Evolutionary conservation across 2,113 vertebrate species (phyloP), one percentile per base, ranked within the genome.

Genomic region (Pycnonotus jocosus): DNA sequence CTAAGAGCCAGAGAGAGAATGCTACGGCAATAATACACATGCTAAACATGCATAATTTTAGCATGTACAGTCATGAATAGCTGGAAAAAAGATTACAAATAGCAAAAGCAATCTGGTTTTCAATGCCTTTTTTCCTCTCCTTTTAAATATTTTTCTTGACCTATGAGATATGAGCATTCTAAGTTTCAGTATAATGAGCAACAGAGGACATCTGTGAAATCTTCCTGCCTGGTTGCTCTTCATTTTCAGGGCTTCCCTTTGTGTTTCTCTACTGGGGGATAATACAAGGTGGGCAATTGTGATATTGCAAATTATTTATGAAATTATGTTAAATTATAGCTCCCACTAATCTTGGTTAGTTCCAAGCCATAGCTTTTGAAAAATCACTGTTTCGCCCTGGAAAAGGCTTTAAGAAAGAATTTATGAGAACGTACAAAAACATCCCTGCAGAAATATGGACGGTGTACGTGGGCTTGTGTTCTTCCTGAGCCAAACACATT

Each of bases 41-140:
- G 58, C 71, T 95, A 90, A 94, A 91, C 42, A 77, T 24, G 81
- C 18, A 69, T 88, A 90, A 93, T 90, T 94, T 94, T 94, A 92
- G 66, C 45, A 62, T 77, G 35, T 61, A 16, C 35, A 73, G 66
- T 81, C 66, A 76, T 90, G 87, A 93, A 90, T 88, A 91, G n/a
- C 85, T 88, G 62, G 17, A 15, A 83, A 57, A 81, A 65, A 33
- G 42, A 27, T 82, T 90, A 70, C 13, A 88, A 54, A 25, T 11
- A 66, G 33, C 0, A 2, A 91, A 73, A 15, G 19, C 78, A 89
- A 73, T 95, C 58, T 87, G 54, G 3, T 69, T 92, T 81, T 91
- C 65, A 81, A 2, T 48, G 50, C 22, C 14, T 54, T 40, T 86
- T 89, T 73, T 44, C 24, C 30, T 47, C 23, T 72, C 13, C 18